Evolutionary conservation across 2,888 invertebrate species (phyloP).

Genomic region (Cantharis rufa): DNA sequence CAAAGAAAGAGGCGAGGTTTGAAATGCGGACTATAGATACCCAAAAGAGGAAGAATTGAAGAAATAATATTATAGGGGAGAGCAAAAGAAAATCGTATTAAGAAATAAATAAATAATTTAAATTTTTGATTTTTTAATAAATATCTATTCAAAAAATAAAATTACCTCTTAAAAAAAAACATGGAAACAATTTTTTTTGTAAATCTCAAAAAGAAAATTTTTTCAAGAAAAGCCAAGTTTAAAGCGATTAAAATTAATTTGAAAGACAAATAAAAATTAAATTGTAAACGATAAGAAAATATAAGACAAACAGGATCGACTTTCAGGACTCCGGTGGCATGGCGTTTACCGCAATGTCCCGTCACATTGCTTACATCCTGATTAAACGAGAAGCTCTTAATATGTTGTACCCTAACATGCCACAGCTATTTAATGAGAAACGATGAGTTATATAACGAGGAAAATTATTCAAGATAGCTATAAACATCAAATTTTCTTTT

Average conservation of each 20-base stretch:
- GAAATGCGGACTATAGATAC: too few relatives aligned
- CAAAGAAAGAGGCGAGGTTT: too few relatives aligned
- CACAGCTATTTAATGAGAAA: constrained; percentile 22
- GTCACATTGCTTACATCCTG: constrained; percentile 43
- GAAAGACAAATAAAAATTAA: background rate
- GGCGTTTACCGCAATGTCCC: constrained; percentile 43
- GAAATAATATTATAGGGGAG: too few relatives aligned
- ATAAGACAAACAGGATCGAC: constrained; percentile 50
- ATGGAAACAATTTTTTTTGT: background rate
- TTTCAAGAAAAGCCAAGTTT: background rate
- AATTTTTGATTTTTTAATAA: too few relatives aligned
- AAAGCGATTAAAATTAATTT: background rate
- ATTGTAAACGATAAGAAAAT: constrained; percentile 13
- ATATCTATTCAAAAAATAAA: too few relatives aligned
- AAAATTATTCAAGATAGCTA: constrained; percentile 25
- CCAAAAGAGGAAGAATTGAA: too few relatives aligned
- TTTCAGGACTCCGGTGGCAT: constrained; percentile 41
- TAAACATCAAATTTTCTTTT: constrained; percentile 3
- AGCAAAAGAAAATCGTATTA: too few relatives aligned
- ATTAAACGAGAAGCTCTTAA: constrained; percentile 44
- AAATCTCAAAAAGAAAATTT: background rate
- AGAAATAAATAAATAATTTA: too few relatives aligned
- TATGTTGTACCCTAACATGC: constrained; percentile 31
- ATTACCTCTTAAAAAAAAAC: too few relatives aligned
- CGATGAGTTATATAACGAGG: constrained; percentile 22